phyloP scores from a whole-genome alignment of 2,797 vertebrate genomes.

The Pangasius larnaudii region DNA sequence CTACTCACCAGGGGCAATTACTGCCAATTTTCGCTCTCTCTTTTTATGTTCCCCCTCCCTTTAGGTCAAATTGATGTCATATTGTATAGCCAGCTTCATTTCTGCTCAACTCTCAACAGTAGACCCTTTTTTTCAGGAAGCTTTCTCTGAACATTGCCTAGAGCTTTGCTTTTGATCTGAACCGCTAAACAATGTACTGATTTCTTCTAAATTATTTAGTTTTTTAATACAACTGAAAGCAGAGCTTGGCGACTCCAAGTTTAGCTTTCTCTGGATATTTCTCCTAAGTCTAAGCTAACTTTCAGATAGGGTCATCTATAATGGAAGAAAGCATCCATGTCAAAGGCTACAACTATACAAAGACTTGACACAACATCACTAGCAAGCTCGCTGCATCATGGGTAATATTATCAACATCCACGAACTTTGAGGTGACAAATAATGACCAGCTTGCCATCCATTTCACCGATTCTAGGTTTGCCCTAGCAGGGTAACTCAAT shows the following conservation, averaged over 20 bases:
- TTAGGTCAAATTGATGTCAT: slow-evolving; percentile 33
- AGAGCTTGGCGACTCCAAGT: background rate
- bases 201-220: slow-evolving; percentile 12
- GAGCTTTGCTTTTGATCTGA: background rate
- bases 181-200: background rate
- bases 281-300: background rate
- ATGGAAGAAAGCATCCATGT: slow-evolving; percentile 15
- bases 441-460: background rate
- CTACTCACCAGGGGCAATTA: slow-evolving; percentile 28
- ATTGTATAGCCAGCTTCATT: background rate
- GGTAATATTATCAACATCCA: background rate
- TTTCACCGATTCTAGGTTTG: background rate
- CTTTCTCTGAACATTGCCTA: background rate
- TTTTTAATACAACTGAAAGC: slow-evolving; percentile 19
- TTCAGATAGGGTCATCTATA: background rate
- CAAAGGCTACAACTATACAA: background rate
- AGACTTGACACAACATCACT: background rate
- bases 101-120: slow-evolving; percentile 6
- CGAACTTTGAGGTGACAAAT: background rate
- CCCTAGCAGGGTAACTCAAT: background rate
- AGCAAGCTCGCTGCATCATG: background rate
- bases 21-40: slow-evolving; percentile 27
- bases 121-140: background rate
- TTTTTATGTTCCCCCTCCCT: slow-evolving; percentile 29
- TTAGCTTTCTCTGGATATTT: slow-evolving; percentile 1